Base-by-base conservation (phyloP, 2,113 vertebrate genomes). In the Ailuropoda melanoleuca region DNA sequence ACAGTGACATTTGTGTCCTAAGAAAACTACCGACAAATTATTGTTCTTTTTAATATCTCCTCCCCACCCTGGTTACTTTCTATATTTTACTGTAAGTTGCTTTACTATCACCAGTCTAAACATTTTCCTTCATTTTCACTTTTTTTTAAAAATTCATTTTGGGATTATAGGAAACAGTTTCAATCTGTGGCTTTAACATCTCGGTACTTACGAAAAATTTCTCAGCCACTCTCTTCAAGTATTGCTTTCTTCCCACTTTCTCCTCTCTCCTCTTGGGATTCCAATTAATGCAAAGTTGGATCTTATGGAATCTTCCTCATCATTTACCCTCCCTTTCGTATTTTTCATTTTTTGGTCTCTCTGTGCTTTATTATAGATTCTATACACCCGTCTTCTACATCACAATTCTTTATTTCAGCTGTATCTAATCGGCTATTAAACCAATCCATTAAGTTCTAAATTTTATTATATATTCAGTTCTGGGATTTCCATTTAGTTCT, bases 401-500 rank as follows among this genome's bases (percentile, higher is more conserved):
- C 31, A 43, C 55, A 75, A 87, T 53, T 88, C 39, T 87, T 46
- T 64, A 68, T 6, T 53, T 75, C 39, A 34, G 46, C 43, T 82
- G 55, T 64, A 7, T 74, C 31, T 66, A 26, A 53, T 46, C 18
- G 46, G 11, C 11, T 87, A 39, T 66, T 94, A 91, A 74, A 55
- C 37, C 12, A 24, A 50, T 18, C 23, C 29, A 68, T 24, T 77
- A 88, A 58, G 12, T 82, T 87, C 23, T 94, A 53, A 37, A 86
- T 85, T 94, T 96, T 85, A 85, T 72, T 78, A 43, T 77, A 92
- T 84, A 96, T 31, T 78, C 8, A 75, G 64, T 46, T 91, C 29
- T 46, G 58, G 37, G 62, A 81, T 81, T 72, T 39, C 74, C 55
- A 37, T 43, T 82, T 74, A 4, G 12, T 75, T 74, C 37, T 90